Base-by-base conservation (phyloP, 2,113 vertebrate species). In the Gasterosteus nipponicus region DNA sequence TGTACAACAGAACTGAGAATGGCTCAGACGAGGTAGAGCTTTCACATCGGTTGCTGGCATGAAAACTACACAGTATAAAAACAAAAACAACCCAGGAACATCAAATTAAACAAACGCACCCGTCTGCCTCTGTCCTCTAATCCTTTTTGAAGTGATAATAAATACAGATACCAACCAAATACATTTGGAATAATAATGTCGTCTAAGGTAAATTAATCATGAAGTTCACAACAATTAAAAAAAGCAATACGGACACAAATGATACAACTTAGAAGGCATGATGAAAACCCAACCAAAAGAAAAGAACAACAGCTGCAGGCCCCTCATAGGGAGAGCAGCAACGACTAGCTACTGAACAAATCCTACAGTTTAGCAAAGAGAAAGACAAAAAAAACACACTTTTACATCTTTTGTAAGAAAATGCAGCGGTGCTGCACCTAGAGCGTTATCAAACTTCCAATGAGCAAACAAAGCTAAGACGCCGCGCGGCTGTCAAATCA, bases 21-120 rank as follows among this genome's bases (percentile, higher is more conserved):
- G 95, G 95, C 93, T 96, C 89, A 94, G 94, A 86, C 96, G 96
- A 98, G 96, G 96, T 97, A 97, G 96, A 96, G 95, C 93, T 93
- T 94, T 94, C 93, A 94, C 93, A 89, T 92, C 94, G 91, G 94
- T 91, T 87, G 95, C 97, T 95, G 94, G 94, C 94, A 91, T 90
- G 86, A 88, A 90, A 93, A 91, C 89, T 89, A 94, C 92, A 93
- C 82, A 73, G 91, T 92, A 80, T 79, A 86, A 77, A 83, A 92
- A 86, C 67, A 76, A 83, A 80, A 78, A 84, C 68, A 92, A 85
- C 90, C 82, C 77, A 65, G 78, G 79, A 78, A 82, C 86, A 82
- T 86, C 70, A 57, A 90, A 90, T 85, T 62, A 85, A 90, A 85
- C 84, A 83, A 91, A 89, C 62, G 22, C 75, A 66, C 75, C 85